Evolutionary conservation across 2,888 invertebrate genomes (phyloP), one percentile per base, ranked within the genome.

Genomic region (Tipula vernalis): DNA sequence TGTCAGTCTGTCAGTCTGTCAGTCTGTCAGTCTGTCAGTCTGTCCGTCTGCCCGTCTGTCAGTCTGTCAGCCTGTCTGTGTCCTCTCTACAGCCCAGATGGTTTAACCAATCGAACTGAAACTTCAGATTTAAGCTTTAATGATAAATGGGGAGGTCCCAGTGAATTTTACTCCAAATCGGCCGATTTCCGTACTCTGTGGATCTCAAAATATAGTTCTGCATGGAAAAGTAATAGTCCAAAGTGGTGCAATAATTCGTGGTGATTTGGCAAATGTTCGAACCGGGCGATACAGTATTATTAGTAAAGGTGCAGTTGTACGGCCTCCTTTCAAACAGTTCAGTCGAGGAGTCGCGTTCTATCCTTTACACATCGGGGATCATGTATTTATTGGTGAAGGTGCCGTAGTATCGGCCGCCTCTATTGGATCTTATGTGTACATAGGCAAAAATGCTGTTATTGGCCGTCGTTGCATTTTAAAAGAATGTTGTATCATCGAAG

Each of bases 161-260:
- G n/a, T n/a, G n/a, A n/a, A n/a, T n/a, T n/a, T n/a, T n/a, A n/a
- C n/a, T n/a, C n/a, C n/a, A n/a, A n/a, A n/a, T n/a, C n/a, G n/a
- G n/a, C n/a, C n/a, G n/a, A n/a, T n/a, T n/a, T n/a, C 99, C 6
- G 96, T 98, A 0, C 92, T 99, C n/a, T 99, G 98, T 92, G 99
- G 99, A 10, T 99, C 99, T 85, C 99, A 99, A 91, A 99, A 99
- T 91, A 99, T 99, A 88, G 97, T 99, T 57, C 93, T 99, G 47
- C 98, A 98, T 92, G 99, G 99, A 18, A 99, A 99, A 94, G 98
- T 98, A 3, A 98, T 99, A 88, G 97, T 99, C 0, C 98, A 99
- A 92, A 96, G 97, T 87, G 98, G 98, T 90, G 98, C 98, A 44
- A 98, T 99, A 85, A 98, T 99, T 87, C 93, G 99, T 89, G 99